Conservation (phyloP, 1,140 invertebrate genomes). For the Temnothorax curvispinosus region DNA sequence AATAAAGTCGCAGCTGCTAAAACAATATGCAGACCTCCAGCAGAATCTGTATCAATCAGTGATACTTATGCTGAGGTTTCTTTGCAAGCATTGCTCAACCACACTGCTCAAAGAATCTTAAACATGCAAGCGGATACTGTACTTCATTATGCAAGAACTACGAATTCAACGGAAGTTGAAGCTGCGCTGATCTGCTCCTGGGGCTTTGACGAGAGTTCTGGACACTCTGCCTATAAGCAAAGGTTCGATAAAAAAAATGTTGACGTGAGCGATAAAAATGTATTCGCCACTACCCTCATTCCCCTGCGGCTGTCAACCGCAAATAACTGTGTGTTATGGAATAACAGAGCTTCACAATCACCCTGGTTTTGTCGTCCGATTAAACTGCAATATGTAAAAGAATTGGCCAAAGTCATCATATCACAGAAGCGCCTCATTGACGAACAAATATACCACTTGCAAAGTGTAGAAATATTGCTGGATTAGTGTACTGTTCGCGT, state of each 20-base stretch:
- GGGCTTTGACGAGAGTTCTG: slow-evolving; percentile 21
- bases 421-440: background rate
- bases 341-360: slow-evolving; percentile 28
- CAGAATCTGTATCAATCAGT: too few relatives aligned
- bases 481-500: background rate
- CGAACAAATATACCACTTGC: slow-evolving; percentile 12
- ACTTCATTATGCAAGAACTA: too few relatives aligned
- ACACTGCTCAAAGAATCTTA: background rate
- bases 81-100: too few relatives aligned
- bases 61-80: too few relatives aligned
- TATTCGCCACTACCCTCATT: background rate
- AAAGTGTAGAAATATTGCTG: background rate
- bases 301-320: too few relatives aligned
- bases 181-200: background rate
- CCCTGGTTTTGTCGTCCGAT: slow-evolving; percentile 34
- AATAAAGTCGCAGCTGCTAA: too few relatives aligned
- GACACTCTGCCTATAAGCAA: slow-evolving; percentile 2
- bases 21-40: too few relatives aligned
- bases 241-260: background rate
- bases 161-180: background rate
- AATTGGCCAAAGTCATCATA: slow-evolving; percentile 7
- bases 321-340: background rate
- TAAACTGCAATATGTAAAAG: background rate
- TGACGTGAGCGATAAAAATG: background rate
- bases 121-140: background rate